Conservation (phyloP, 2,797 vertebrate genomes). For the Telmatherina bonti region DNA sequence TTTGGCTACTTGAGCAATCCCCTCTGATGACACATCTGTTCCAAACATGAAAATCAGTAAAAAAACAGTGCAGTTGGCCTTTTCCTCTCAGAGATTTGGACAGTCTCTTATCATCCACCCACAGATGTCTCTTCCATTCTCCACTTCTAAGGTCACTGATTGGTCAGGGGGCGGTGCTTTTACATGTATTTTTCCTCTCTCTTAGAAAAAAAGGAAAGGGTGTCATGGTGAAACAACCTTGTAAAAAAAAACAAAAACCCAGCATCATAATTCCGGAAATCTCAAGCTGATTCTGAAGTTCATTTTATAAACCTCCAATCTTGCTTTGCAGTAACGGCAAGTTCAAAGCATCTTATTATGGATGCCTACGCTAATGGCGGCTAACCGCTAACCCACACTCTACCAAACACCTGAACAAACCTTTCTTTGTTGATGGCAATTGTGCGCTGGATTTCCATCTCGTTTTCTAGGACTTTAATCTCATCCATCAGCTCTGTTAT, state of each 20-base stretch:
- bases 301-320: no score
- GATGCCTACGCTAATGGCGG: background rate
- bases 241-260: background rate
- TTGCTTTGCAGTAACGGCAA: no score
- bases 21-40: no score
- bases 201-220: background rate
- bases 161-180: background rate
- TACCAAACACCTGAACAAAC: conserved; percentile 67
- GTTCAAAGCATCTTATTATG: background rate
- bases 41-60: background rate
- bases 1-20: no score
- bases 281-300: background rate
- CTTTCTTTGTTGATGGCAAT: conserved; percentile 84
- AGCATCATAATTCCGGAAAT: background rate
- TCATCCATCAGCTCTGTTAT: conserved; percentile 83
- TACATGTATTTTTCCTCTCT: background rate
- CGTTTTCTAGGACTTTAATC: conserved; percentile 84
- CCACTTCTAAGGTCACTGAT: no score
- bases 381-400: background rate
- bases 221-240: background rate
- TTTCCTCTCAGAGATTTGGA: no score
- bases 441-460: conserved; percentile 85
- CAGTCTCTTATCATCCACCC: no score
- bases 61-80: no score
- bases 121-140: no score